Base-by-base conservation (phyloP, 1,140 invertebrate genomes). In the Euborellia annulipes region DNA sequence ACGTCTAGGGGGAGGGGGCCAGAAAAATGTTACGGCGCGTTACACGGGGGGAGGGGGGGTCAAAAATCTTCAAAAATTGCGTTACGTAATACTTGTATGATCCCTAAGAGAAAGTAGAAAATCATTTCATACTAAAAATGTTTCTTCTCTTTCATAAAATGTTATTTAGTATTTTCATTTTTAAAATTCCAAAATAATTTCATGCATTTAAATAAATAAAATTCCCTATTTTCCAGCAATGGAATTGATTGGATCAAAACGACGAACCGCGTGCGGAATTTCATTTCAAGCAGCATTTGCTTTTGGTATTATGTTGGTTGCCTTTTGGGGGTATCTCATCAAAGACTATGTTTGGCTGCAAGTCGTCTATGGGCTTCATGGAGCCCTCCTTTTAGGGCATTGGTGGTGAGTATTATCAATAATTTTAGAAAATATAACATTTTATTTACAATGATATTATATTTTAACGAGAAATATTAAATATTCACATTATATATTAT, bases 161-260 rank as follows among this genome's bases (percentile, higher is more conserved):
- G n/a, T n/a, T n/a, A n/a, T n/a, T n/a, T n/a, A n/a, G n/a, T n/a
- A n/a, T n/a, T n/a, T n/a, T n/a, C n/a, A n/a, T n/a, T n/a, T n/a
- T n/a, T n/a, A n/a, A n/a, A n/a, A n/a, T n/a, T n/a, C n/a, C n/a
- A n/a, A n/a, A n/a, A n/a, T n/a, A n/a, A n/a, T n/a, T n/a, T n/a
- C n/a, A n/a, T n/a, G n/a, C n/a, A n/a, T n/a, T n/a, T n/a, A n/a
- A n/a, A n/a, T n/a, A n/a, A n/a, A n/a, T n/a, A n/a, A n/a, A n/a
- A n/a, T n/a, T n/a, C n/a, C n/a, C n/a, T 45, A 47, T 41, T 41
- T 58, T 55, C 18, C 50, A 73, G 71, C 84, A 2, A 87, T 91
- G 79, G 89, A 94, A 62, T 59, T 89, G 49, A 82, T 91, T 1
- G 85, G 86, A 14, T 67, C 85, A 1, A 75, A 73, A 32, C 85